These are phyloP conservation scores for Sander lucioperca DNA, from an alignment of 2,113 vertebrate species.

Conservation along the genomic window DNA sequence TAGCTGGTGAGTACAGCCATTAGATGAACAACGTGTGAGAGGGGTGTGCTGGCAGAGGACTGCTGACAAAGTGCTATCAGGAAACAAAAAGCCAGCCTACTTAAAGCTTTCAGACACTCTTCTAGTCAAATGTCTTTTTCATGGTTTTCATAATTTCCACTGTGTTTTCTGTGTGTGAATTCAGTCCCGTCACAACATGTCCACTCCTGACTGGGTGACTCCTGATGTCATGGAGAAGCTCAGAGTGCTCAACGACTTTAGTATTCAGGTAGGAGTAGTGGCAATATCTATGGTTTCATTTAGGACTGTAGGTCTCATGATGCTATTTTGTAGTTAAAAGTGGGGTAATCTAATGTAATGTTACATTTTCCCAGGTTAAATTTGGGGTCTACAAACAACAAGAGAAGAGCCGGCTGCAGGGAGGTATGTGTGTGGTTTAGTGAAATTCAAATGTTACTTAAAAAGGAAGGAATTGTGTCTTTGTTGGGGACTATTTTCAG, in stretches of 20 bases:
- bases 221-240: conserved; percentile 85
- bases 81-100: background rate
- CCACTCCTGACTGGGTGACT: conserved; percentile 90
- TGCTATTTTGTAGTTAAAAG: too few species aligned
- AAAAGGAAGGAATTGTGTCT: background rate
- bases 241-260: conserved; percentile 90
- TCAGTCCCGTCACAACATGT: conserved; percentile 88
- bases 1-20: background rate
- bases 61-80: background rate
- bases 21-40: background rate
- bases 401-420: conserved; percentile 94
- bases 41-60: background rate
- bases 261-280: conserved; percentile 81
- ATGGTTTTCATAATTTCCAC: background rate
- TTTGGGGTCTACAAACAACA: conserved; percentile 88
- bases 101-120: background rate
- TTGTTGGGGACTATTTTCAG: background rate
- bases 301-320: background rate
- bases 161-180: background rate
- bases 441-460: background rate
- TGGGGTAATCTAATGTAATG: background rate
- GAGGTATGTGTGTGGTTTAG: conserved; percentile 83
- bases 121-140: background rate
- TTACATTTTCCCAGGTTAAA: conserved; percentile 72
- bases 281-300: fast-evolving